Conservation (phyloP, 92 coral and sea anemone species). For the Phymanthus crucifer region DNA sequence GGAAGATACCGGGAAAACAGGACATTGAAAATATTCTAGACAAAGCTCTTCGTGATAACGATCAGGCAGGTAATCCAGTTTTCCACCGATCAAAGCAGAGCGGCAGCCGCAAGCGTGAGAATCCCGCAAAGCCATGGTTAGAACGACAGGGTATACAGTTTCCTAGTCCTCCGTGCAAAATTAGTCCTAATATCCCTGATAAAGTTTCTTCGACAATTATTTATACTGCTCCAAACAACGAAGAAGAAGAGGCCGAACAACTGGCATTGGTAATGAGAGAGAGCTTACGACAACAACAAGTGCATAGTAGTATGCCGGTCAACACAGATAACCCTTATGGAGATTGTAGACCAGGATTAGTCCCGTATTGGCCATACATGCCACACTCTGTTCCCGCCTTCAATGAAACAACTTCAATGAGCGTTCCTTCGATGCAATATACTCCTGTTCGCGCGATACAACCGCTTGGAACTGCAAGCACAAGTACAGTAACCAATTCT, state of each 20-base stretch:
- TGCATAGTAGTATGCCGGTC: too few species aligned
- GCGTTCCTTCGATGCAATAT: too few species aligned
- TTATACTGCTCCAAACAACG: not conserved
- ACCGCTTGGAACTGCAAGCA: too few species aligned
- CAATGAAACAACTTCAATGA: too few species aligned
- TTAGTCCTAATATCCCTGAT: not conserved
- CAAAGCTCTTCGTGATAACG: not conserved
- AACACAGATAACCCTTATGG: too few species aligned
- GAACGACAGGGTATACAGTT: not conserved
- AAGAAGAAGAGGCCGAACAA: not conserved
- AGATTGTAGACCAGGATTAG: too few species aligned
- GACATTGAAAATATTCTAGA: not conserved
- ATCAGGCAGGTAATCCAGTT: too few species aligned
- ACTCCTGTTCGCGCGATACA: too few species aligned
- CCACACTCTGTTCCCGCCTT: too few species aligned
- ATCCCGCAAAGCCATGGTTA: not conserved
- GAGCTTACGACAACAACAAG: not conserved
- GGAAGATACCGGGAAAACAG: conserved; percentile 35
- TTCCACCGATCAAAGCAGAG: not conserved
- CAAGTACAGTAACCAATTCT: too few species aligned
- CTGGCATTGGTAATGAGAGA: not conserved
- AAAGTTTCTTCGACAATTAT: not conserved
- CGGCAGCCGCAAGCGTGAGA: not conserved
- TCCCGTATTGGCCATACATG: too few species aligned
- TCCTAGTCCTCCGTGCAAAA: not conserved